Evolutionary conservation across 92 coral and sea anemone species (phyloP), one percentile per base, ranked within the genome.

Genomic region (Isaurus tuberculatus): DNA sequence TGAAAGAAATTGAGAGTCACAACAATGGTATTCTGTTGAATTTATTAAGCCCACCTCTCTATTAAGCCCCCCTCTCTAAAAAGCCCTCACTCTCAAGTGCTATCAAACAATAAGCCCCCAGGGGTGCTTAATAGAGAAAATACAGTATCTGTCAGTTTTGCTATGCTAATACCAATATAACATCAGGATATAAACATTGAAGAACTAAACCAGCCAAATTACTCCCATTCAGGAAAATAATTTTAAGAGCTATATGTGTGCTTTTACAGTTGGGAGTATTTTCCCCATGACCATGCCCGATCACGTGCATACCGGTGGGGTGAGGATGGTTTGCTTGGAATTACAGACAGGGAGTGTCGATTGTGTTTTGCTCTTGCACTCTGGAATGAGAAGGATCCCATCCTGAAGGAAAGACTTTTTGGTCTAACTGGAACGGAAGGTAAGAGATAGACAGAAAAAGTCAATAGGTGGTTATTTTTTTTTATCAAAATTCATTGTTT

Each of bases 221-320:
- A 30, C 0, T 25, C 7, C 27, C 16, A 27, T 19, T 65, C 19
- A 65, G 32, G 1, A 65, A 27, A 4, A 23, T 11, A 8, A 27
- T 65, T 36, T 36, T 8, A 36, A 36, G 42, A 36, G 42, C 3
- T 3, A 36, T 8, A 36, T 3, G 8, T 77, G 25, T 44, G 17
- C 36, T 36, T 61, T 53, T 15, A 42, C 88, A 96, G 99, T 84
- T 96, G 99, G 99, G 99, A 94, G 30, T 92, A 94, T 82, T 92
- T 96, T 80, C 77, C 94, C 13, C 99, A 96, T 61, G 99, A 96
- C 88, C 99, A 96, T 30, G 89, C 99, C 68, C 85, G 99, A 65
- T 96, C 98, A 48, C 91, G 99, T 61, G 99, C 93, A 8, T 96
- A 96, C 81, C 98, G 99, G 33, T 96, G 99, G 99, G 99, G 99